Evolutionary conservation across 1,140 invertebrate species (phyloP), one percentile per base, ranked within the genome.

Genomic region (Drosophila rufa): DNA sequence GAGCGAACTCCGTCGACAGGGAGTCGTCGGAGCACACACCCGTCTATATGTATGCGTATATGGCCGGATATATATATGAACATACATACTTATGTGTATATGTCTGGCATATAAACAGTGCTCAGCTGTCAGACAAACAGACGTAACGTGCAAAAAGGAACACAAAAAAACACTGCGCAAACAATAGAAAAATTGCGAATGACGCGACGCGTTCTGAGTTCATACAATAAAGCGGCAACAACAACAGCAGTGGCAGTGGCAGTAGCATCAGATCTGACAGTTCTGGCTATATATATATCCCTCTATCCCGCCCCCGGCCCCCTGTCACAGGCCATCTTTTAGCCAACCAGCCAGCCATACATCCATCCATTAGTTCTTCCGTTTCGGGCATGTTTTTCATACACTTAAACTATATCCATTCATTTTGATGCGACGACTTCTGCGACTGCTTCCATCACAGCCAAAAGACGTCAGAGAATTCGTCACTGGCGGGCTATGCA

Each of bases 311-410:
- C 17, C 51, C 53, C 19, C 48, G 56, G 59, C 50, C 51, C 48
- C 58, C 61, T 59, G 58, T 65, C 56, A 48, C 25, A 51, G 57
- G 55, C 71, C 65, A 66, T 77, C 77, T 69, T 55, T 61, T 69
- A 69, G 62, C 59, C 79, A 79, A 47, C 48, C 60, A 70, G 58
- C 75, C 82, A 87, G 75, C 69, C 76, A 75, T 79, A 66, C 69
- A 80, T 79, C 74, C 66, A 81, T 82, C 82, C 82, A 87, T 86
- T 87, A 86, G 75, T 59, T 57, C 33, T 67, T 82, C 75, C 82
- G 75, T 71, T 86, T 75, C 69, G 75, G 75, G 57, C 65, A 81
- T 80, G 82, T 75, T 85, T 78, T 60, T 83, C 57, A 38, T 80
- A 60, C 67, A 74, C 62, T 77, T 66, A 78, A 79, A 74, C 80